Percentiles rank a stretch among this genome's conserved stretches.
Evolutionary conservation across 2,888 invertebrate species (phyloP).

Genomic region (Fabriciana adippe): DNA sequence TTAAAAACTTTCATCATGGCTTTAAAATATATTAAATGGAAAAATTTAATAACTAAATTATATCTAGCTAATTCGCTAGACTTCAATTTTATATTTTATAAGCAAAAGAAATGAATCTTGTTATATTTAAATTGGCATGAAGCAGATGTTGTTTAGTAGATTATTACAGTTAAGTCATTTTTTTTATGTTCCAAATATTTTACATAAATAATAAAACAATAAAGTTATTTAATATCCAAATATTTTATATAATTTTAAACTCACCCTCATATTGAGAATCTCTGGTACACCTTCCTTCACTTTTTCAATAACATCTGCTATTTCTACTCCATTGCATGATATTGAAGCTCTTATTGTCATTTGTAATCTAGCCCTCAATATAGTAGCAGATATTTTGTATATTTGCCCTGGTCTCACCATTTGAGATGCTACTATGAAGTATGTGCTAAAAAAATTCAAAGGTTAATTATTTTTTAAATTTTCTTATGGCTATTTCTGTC

Average conservation of each 20-base stretch:
- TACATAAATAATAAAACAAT: neutral
- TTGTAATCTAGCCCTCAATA: conserved; percentile 89
- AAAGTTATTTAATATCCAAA: too few relatives aligned
- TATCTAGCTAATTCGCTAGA: too few relatives aligned
- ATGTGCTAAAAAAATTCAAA: conserved; percentile 84
- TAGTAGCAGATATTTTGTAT: conserved; percentile 92
- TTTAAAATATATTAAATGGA: too few relatives aligned
- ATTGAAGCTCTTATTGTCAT: conserved; percentile 94
- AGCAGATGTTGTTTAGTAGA: too few relatives aligned
- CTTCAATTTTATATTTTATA: too few relatives aligned
- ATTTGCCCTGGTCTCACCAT: conserved; percentile 96
- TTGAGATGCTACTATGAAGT: conserved; percentile 95
- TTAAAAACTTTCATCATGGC: too few relatives aligned
- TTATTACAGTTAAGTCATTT: neutral
- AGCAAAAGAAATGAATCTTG: too few relatives aligned
- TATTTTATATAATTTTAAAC: conserved; percentile 37
- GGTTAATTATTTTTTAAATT: too few relatives aligned
- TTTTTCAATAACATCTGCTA: conserved; percentile 90
- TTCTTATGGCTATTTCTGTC: neutral
- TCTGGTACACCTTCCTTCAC: conserved; percentile 94
- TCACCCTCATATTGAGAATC: conserved; percentile 93
- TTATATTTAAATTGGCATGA: too few relatives aligned
- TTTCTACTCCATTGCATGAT: conserved; percentile 93
- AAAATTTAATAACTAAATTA: too few relatives aligned
- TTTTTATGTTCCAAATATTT: neutral